Evolutionary conservation across 2,888 invertebrate species (phyloP).

Genomic region (Eristalis pertinax): DNA sequence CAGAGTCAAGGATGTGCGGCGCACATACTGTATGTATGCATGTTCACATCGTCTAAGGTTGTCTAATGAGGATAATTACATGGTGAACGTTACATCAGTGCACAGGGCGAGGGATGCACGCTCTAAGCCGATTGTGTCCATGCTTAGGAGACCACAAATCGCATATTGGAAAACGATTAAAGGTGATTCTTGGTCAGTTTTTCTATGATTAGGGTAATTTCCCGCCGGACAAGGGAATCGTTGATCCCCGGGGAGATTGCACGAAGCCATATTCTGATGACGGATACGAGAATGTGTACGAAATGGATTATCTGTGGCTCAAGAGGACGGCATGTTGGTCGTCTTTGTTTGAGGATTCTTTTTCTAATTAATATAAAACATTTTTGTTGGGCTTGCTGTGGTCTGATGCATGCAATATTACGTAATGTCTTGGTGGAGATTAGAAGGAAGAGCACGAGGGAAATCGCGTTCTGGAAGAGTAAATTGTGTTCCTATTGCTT

Average conservation of each 20-base stretch:
- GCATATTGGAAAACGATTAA: constrained; percentile 71
- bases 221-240: constrained; percentile 29
- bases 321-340: not conserved
- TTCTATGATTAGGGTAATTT: constrained; percentile 68
- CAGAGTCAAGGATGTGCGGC: not conserved
- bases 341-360: constrained; percentile 52
- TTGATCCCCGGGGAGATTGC: constrained; percentile 51
- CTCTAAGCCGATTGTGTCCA: constrained; percentile 67
- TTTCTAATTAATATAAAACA: constrained; percentile 69
- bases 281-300: constrained; percentile 6
- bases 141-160: constrained; percentile 69
- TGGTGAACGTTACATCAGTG: not conserved
- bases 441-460: not conserved
- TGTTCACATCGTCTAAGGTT: not conserved
- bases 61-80: not conserved
- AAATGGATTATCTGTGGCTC: constrained; percentile 42
- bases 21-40: not conserved
- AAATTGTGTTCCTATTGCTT: too few relatives aligned
- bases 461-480: too few relatives aligned
- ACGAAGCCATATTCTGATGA: constrained; percentile 61
- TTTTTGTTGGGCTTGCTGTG: constrained; percentile 16
- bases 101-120: constrained; percentile 14
- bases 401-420: constrained; percentile 20
- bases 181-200: constrained; percentile 70
- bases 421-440: not conserved